These are phyloP conservation scores for Tinamus major DNA, from an alignment of 2,797 vertebrate species.

Conservation along the genomic window DNA sequence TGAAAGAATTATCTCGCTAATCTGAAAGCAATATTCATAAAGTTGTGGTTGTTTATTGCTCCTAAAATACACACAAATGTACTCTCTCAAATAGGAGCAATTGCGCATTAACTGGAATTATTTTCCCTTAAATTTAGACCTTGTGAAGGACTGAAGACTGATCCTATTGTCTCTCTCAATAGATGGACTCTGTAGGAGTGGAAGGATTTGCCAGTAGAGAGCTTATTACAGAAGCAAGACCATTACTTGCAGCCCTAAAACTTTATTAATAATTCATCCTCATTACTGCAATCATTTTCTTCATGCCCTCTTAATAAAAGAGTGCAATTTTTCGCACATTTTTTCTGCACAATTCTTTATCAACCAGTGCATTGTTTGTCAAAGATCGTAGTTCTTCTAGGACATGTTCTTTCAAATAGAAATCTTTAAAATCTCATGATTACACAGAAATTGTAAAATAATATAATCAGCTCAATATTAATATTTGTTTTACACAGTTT, in stretches of 20 bases:
- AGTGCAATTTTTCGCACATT: background rate
- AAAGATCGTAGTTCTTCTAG: background rate
- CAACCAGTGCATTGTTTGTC: background rate
- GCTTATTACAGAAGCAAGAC: background rate
- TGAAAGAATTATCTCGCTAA: background rate
- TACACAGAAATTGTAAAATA: conserved; percentile 13
- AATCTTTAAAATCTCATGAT: conserved; percentile 21
- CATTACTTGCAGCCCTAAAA: background rate
- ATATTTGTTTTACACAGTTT: conserved; percentile 20
- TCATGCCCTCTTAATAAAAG: background rate
- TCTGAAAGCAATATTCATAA: background rate
- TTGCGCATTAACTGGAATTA: background rate
- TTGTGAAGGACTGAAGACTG: background rate
- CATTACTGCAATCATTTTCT: background rate
- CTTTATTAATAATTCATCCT: background rate
- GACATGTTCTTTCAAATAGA: conserved; percentile 31
- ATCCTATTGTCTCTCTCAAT: background rate
- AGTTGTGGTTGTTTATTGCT: background rate
- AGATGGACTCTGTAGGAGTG: background rate
- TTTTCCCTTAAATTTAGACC: background rate
- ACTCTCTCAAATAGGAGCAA: background rate
- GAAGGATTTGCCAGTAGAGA: background rate
- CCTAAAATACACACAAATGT: background rate
- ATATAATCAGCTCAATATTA: background rate
- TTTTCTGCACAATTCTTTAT: background rate